Conservation (phyloP, 2,888 invertebrate genomes). For the Nomada lathburiana region DNA sequence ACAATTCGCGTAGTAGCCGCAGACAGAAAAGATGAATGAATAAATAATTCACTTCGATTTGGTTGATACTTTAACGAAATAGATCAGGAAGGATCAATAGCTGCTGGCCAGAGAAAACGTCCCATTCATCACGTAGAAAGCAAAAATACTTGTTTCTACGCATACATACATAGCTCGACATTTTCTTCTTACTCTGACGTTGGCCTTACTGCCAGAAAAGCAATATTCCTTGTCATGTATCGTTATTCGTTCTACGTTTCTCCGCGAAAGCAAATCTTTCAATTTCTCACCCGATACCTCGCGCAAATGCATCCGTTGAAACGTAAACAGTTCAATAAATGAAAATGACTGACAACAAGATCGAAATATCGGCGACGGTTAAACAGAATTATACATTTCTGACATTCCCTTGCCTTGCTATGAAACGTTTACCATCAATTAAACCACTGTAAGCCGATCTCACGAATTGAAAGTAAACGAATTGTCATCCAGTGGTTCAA, state of each 20-base stretch:
- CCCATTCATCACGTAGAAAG: slow-evolving; percentile 41
- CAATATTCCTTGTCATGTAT: slow-evolving; percentile 29
- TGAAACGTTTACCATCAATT: no score
- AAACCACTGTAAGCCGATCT: no score
- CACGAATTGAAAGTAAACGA: no score
- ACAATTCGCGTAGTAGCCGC: no score
- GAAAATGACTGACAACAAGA: no score
- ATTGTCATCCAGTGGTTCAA: no score
- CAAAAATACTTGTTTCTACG: slow-evolving; percentile 37
- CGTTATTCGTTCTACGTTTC: background rate
- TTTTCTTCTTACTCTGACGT: no score
- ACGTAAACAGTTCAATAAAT: no score
- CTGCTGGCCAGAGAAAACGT: slow-evolving; percentile 31
- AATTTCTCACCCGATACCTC: no score
- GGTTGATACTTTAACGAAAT: slow-evolving; percentile 26
- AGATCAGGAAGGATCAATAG: slow-evolving; percentile 53
- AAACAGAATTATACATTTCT: no score
- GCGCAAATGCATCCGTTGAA: background rate
- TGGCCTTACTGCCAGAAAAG: slow-evolving; percentile 7
- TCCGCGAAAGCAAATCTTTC: slow-evolving; percentile 3
- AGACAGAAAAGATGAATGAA: background rate
- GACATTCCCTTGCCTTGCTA: no score
- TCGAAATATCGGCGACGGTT: no score
- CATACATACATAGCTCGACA: slow-evolving; percentile 5
- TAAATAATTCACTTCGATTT: background rate